phyloP scores from a whole-genome alignment of 2,113 vertebrate species.

The Trogon melanurus region DNA sequence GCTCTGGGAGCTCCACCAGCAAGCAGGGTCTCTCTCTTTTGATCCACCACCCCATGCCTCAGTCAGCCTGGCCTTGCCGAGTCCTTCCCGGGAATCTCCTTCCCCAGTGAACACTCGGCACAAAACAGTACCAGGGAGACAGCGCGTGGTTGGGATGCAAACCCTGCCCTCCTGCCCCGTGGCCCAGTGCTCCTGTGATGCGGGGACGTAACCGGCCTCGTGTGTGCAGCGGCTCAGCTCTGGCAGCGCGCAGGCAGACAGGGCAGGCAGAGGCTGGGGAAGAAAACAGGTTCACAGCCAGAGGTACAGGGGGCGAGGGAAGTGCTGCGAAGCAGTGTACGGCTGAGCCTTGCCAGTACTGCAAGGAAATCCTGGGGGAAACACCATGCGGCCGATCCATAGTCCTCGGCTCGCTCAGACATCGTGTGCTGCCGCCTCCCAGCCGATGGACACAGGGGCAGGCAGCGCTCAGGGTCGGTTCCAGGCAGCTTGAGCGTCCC shows the following conservation, averaged over 20 bases:
- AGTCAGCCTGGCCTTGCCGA: neutral
- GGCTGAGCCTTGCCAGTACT: neutral
- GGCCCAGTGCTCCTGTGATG: accelerated
- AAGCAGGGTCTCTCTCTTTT: neutral
- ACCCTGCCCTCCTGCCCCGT: neutral
- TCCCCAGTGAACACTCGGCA: neutral
- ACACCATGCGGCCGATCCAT: neutral
- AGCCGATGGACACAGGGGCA: accelerated
- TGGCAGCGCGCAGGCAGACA: accelerated
- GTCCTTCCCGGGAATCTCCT: neutral
- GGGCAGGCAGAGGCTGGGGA: neutral
- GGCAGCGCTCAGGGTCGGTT: accelerated
- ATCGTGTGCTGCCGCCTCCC: accelerated
- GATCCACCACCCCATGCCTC: neutral
- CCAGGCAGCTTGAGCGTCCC: neutral
- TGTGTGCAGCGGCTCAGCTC: neutral
- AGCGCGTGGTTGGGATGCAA: neutral
- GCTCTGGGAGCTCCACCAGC: neutral
- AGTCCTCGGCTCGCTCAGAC: accelerated
- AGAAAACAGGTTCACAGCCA: accelerated
- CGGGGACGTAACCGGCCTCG: neutral
- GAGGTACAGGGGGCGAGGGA: neutral
- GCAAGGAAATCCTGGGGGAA: neutral
- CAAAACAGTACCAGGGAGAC: accelerated
- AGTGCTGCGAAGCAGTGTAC: neutral